Percentiles rank a stretch among this genome's conserved stretches.
Evolutionary conservation across 2,888 invertebrate species (phyloP).

Genomic region (Lymantria monacha): DNA sequence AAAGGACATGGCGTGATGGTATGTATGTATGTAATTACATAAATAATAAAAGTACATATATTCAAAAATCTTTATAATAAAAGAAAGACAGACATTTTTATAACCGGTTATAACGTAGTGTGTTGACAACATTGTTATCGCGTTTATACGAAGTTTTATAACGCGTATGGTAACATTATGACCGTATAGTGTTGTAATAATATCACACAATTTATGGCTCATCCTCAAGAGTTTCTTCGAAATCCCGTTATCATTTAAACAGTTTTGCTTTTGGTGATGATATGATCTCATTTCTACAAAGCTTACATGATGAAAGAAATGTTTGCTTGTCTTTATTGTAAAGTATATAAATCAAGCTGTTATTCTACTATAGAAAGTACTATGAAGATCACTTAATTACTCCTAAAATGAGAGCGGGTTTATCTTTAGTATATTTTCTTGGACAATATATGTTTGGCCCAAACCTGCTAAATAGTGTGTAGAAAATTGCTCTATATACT

Average conservation of each 20-base stretch:
- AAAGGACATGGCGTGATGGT: too few species aligned
- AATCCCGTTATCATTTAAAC: slow-evolving; percentile 1
- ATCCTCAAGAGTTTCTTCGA: background rate
- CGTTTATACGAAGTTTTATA: slow-evolving; percentile 28
- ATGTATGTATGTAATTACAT: too few species aligned
- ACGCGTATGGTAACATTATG: slow-evolving; percentile 12
- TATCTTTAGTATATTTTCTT: too few species aligned
- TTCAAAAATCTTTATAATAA: slow-evolving; percentile 11
- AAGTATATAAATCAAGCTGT: too few species aligned
- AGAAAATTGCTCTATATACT: too few species aligned
- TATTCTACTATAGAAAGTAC: too few species aligned
- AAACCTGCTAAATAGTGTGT: too few species aligned
- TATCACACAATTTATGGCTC: slow-evolving; percentile 13
- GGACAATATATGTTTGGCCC: too few species aligned
- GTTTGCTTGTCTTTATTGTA: too few species aligned
- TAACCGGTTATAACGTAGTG: slow-evolving; percentile 28
- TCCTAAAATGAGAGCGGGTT: too few species aligned
- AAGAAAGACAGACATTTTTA: slow-evolving; percentile 24
- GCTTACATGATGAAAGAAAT: background rate
- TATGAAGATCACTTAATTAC: too few species aligned
- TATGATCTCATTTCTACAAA: slow-evolving; percentile 2
- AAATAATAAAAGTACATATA: too few species aligned
- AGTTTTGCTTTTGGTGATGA: background rate
- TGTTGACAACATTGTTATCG: slow-evolving; percentile 37
- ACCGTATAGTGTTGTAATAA: slow-evolving; percentile 12